These are phyloP conservation scores for Scolopax bukidnonensis DNA, from an alignment of 2,797 vertebrate genomes.

Conservation along the genomic window DNA sequence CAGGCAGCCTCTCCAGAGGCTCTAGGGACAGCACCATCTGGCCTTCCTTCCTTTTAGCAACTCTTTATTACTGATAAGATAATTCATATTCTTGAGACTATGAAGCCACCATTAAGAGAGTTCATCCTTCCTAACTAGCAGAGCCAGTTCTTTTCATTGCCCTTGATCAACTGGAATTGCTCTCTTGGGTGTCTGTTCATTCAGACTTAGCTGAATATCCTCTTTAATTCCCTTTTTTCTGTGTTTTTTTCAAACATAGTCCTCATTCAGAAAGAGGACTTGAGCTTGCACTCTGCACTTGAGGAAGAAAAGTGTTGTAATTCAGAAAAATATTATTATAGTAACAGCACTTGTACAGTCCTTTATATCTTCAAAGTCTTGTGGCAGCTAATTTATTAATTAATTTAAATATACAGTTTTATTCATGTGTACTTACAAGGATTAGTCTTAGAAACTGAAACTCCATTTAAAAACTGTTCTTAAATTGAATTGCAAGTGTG, in stretches of 20 bases:
- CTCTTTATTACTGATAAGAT: slow-evolving; percentile 11
- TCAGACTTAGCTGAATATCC: background rate
- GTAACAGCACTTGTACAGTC: background rate
- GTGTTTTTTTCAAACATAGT: background rate
- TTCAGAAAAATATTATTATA: slow-evolving; percentile 36
- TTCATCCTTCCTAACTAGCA: slow-evolving; percentile 17
- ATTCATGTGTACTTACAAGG: background rate
- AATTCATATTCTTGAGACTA: slow-evolving; percentile 14
- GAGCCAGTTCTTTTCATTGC: slow-evolving; percentile 17
- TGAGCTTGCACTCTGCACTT: background rate
- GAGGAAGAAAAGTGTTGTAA: background rate
- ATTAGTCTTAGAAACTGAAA: slow-evolving; percentile 14
- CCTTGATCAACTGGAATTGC: slow-evolving; percentile 4
- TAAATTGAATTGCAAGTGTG: background rate
- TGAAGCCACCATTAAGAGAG: background rate
- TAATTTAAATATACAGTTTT: background rate
- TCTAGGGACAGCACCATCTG: slow-evolving; percentile 22
- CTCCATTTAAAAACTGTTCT: background rate
- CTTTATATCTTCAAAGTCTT: background rate
- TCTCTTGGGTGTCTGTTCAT: background rate
- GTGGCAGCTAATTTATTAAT: slow-evolving; percentile 24
- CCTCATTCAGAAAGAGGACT: background rate
- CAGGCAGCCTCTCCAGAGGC: background rate
- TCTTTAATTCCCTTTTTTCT: background rate
- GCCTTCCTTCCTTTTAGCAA: background rate